Percentiles rank a stretch among this genome's conserved stretches.
phyloP scores from a whole-genome alignment of 1,140 invertebrate species.

The Aporrectodea caliginosa region DNA sequence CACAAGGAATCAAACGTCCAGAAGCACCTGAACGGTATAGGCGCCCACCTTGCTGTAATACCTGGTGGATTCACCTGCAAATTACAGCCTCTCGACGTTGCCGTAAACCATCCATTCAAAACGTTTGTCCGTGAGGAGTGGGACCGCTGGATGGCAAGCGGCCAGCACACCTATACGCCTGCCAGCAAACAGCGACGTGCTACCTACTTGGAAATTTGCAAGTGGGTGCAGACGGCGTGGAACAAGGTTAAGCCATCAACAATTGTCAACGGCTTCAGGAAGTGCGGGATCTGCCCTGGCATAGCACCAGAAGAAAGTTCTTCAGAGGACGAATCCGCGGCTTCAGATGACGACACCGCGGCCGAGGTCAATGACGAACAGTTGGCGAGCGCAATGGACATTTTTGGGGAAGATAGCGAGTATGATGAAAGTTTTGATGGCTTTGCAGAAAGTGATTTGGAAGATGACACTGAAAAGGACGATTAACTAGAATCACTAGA shows the following conservation, averaged over 20 bases:
- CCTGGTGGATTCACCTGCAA: conserved; percentile 33
- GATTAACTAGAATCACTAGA: too few relatives aligned
- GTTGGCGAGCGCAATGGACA: too few relatives aligned
- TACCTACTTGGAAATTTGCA: background rate
- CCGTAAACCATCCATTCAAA: conserved; percentile 9
- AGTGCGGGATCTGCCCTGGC: background rate
- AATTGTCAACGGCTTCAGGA: background rate
- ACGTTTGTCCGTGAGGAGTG: conserved; percentile 30
- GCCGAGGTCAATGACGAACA: too few relatives aligned
- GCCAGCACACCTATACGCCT: background rate
- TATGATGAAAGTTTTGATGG: too few relatives aligned
- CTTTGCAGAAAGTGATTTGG: too few relatives aligned
- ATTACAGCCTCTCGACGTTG: conserved; percentile 1
- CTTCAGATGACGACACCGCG: too few relatives aligned
- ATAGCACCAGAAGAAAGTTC: background rate
- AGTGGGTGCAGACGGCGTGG: background rate
- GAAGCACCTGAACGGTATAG: conserved; percentile 6
- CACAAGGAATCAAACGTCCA: conserved; percentile 30
- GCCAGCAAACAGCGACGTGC: background rate
- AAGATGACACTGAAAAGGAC: too few relatives aligned
- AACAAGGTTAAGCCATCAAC: background rate
- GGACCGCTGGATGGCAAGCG: conserved; percentile 36
- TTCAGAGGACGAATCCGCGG: too few relatives aligned
- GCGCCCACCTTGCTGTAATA: conserved; percentile 31
- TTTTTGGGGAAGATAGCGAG: too few relatives aligned